Evolutionary conservation across 2,113 vertebrate genomes (phyloP).

Genomic region (Petaurus breviceps): DNA sequence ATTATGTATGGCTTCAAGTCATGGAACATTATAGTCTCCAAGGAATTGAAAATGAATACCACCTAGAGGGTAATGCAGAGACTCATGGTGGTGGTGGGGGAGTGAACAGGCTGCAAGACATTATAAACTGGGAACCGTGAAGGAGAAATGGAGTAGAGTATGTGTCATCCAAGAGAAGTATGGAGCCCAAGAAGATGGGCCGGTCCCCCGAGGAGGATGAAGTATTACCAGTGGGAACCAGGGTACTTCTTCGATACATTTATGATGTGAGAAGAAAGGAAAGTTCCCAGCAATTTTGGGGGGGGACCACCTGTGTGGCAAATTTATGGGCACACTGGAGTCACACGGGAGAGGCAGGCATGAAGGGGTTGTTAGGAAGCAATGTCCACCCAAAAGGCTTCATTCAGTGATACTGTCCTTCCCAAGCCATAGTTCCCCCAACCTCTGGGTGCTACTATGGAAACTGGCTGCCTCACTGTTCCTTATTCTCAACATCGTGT

Average conservation of each 20-base stretch:
- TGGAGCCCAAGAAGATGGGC: not conserved
- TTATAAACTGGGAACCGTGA: not conserved
- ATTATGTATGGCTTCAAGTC: not conserved
- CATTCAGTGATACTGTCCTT: not conserved
- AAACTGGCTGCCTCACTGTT: not conserved
- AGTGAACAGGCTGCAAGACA: not conserved
- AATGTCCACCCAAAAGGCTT: not conserved
- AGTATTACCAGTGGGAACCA: not conserved
- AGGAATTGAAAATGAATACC: not conserved
- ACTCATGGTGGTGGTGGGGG: not conserved
- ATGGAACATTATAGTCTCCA: not conserved
- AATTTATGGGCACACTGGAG: not conserved
- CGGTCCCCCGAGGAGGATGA: not conserved
- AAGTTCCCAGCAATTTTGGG: not conserved
- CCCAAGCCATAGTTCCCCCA: not conserved
- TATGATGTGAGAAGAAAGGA: not conserved
- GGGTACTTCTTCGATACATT: not conserved
- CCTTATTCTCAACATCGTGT: not conserved
- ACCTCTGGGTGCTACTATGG: not conserved
- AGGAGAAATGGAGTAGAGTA: not conserved
- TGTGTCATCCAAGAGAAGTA: not conserved
- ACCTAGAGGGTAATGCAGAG: not conserved
- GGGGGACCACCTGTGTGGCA: not conserved
- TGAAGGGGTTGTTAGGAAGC: not conserved
- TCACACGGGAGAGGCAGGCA: not conserved